These are phyloP conservation scores for Cephalopterus ornatus DNA, from an alignment of 2,113 vertebrate species.

Conservation along the genomic window DNA sequence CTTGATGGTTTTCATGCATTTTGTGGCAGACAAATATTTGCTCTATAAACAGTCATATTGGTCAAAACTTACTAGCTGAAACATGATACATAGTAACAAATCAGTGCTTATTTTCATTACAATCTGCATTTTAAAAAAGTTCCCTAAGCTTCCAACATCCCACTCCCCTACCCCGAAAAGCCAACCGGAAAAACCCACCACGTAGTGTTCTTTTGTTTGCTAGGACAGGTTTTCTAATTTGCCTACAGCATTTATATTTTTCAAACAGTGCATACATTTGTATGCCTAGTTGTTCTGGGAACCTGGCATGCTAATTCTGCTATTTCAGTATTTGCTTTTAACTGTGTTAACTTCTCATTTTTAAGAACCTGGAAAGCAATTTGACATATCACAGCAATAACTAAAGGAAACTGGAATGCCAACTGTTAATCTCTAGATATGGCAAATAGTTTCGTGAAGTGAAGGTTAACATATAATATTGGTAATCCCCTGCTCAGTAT, in stretches of 20 bases:
- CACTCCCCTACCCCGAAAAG: background rate
- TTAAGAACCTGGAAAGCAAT: background rate
- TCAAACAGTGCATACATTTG: background rate
- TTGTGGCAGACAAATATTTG: background rate
- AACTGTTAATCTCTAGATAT: background rate
- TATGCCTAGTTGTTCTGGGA: background rate
- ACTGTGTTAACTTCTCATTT: background rate
- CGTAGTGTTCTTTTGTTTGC: background rate
- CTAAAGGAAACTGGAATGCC: background rate
- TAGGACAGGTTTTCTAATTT: background rate
- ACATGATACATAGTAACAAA: background rate
- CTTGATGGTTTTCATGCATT: background rate
- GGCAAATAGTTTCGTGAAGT: background rate
- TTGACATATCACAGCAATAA: background rate
- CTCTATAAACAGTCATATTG: background rate
- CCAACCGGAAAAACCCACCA: background rate
- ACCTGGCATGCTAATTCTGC: background rate
- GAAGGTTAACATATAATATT: background rate
- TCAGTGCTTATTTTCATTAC: background rate
- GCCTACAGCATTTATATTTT: background rate
- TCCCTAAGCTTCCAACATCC: background rate
- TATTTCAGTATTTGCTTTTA: slow-evolving; percentile 12
- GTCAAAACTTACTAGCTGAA: background rate
- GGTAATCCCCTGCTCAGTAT: background rate
- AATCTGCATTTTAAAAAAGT: background rate